These are phyloP conservation scores for Caenorhabditis virilis DNA, from an alignment of 2,888 invertebrate genomes.

Conservation along the genomic window DNA sequence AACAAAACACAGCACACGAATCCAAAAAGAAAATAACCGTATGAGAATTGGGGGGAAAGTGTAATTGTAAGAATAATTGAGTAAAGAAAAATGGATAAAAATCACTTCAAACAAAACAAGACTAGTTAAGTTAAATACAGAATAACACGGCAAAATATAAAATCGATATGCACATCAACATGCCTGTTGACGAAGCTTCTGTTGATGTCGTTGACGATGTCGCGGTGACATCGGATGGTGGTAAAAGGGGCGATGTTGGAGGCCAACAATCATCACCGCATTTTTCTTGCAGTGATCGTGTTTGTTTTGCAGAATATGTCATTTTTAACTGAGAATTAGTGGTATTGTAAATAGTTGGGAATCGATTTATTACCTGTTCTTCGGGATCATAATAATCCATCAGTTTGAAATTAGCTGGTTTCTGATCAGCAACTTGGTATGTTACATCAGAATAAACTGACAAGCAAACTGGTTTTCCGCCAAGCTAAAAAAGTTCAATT, in stretches of 20 bases:
- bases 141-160: neutral
- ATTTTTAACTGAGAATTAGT: constrained; percentile 55
- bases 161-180: neutral
- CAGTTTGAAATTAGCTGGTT: constrained; percentile 83
- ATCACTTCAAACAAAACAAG: neutral
- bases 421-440: constrained; percentile 83
- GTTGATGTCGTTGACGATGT: constrained; percentile 14
- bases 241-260: constrained; percentile 8
- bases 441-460: constrained; percentile 83
- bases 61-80: too few species aligned
- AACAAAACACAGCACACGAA: too few species aligned
- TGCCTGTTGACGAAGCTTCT: too few species aligned
- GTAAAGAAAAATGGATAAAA: too few species aligned
- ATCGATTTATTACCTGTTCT: constrained; percentile 50
- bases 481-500: constrained; percentile 50
- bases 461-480: constrained; percentile 74
- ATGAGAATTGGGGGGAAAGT: too few species aligned
- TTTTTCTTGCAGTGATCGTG: constrained; percentile 56
- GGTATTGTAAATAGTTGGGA: neutral
- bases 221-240: constrained; percentile 18
- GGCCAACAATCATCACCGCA: constrained; percentile 67
- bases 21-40: too few species aligned
- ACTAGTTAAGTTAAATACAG: neutral
- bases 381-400: constrained; percentile 87
- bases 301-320: constrained; percentile 54